Evolutionary conservation across 1,140 invertebrate species (phyloP).

Genomic region (Aradophagus sp.): DNA sequence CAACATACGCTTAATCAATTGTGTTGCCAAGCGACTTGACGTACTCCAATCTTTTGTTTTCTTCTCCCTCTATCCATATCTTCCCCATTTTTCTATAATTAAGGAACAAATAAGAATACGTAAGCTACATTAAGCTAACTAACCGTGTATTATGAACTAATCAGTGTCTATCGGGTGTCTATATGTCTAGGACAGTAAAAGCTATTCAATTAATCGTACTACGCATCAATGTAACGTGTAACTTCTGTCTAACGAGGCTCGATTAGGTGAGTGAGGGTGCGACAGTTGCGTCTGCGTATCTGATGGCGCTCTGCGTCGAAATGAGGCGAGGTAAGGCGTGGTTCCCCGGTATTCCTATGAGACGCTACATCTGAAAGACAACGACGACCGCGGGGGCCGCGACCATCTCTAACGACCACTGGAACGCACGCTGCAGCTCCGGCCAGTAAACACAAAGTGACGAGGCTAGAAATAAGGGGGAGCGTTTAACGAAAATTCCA

Average conservation of each 20-base stretch:
- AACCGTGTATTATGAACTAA: slow-evolving; percentile 20
- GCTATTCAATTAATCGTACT: slow-evolving; percentile 27
- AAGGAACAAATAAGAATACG: not conserved
- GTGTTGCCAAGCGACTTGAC: slow-evolving; percentile 69
- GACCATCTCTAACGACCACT: slow-evolving; percentile 9
- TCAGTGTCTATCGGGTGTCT: slow-evolving; percentile 37
- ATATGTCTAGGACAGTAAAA: slow-evolving; percentile 29
- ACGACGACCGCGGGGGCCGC: slow-evolving; percentile 18
- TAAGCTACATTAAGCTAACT: slow-evolving; percentile 16
- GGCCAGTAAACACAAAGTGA: slow-evolving; percentile 39
- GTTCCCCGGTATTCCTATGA: slow-evolving; percentile 20
- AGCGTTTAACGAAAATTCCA: slow-evolving; percentile 53
- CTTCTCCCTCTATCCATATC: slow-evolving; percentile 47
- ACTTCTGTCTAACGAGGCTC: slow-evolving; percentile 36
- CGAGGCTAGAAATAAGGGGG: slow-evolving; percentile 14
- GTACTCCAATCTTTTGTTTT: slow-evolving; percentile 26
- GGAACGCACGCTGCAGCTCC: slow-evolving; percentile 12
- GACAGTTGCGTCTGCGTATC: slow-evolving; percentile 9
- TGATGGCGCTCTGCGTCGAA: slow-evolving; percentile 17
- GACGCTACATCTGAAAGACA: slow-evolving; percentile 6
- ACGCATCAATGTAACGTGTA: slow-evolving; percentile 34
- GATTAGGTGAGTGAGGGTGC: slow-evolving; percentile 10
- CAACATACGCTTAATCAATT: slow-evolving; percentile 69
- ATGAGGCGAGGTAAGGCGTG: not conserved
- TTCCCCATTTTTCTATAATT: slow-evolving; percentile 20